Evolutionary conservation across 2,113 vertebrate species (phyloP).

Genomic region (Urocynchramus pylzowi): DNA sequence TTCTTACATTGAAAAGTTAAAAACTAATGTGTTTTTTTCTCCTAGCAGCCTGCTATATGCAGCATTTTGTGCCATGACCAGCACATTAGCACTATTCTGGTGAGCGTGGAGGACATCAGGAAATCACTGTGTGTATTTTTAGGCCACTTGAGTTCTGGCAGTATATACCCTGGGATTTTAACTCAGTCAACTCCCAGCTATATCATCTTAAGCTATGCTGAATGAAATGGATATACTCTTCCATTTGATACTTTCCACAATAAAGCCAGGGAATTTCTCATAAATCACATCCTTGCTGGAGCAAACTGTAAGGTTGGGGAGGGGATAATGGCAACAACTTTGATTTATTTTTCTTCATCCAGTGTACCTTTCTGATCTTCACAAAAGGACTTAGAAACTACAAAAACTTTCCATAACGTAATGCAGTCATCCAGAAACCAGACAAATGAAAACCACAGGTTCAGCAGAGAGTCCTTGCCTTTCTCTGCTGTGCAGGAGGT

Average conservation of each 20-base stretch:
- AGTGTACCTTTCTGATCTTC: neutral
- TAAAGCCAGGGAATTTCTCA: conserved; percentile 25
- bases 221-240: neutral
- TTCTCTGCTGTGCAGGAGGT: neutral
- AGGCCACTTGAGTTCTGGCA: conserved; percentile 16
- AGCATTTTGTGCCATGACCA: neutral
- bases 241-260: conserved; percentile 2
- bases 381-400: neutral
- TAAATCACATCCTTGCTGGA: neutral
- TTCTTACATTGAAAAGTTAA: neutral
- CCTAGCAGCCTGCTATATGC: neutral
- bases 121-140: conserved; percentile 35
- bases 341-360: conserved; percentile 1
- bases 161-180: conserved; percentile 9
- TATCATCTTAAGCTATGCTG: neutral
- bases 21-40: neutral
- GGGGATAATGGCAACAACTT: neutral
- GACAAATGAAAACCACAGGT: neutral
- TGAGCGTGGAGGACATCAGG: neutral
- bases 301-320: neutral
- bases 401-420: neutral
- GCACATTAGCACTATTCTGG: neutral
- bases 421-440: neutral
- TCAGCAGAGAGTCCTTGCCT: neutral
- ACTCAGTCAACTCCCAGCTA: neutral